Evolutionary conservation across 1,140 invertebrate species (phyloP).

Genomic region (Aphaenogaster floridana): DNA sequence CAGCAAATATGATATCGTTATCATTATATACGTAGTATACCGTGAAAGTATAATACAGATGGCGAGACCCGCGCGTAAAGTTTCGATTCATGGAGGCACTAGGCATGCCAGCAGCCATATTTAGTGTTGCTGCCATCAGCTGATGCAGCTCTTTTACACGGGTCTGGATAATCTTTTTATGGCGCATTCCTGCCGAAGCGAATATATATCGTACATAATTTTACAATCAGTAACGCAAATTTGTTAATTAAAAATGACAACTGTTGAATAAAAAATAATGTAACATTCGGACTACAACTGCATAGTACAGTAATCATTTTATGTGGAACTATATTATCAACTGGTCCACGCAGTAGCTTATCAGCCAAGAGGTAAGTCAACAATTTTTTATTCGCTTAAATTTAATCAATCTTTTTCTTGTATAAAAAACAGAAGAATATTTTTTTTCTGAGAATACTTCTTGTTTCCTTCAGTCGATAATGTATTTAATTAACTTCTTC

Average conservation of each 20-base stretch:
- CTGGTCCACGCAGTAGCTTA: background rate
- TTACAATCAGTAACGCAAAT: background rate
- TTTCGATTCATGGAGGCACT: background rate
- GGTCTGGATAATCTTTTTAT: background rate
- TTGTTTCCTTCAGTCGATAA: constrained; percentile 36
- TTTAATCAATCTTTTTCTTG: background rate
- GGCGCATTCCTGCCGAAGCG: background rate
- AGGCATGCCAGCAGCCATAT: background rate
- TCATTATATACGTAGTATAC: background rate
- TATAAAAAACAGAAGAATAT: background rate
- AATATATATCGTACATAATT: background rate
- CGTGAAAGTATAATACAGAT: constrained; percentile 10
- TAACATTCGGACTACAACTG: background rate
- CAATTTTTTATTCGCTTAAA: background rate
- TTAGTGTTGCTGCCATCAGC: background rate
- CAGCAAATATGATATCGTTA: constrained; percentile 17
- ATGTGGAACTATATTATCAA: background rate
- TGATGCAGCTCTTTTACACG: background rate
- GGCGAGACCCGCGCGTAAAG: constrained; percentile 12
- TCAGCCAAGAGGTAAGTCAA: background rate
- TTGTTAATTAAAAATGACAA: background rate
- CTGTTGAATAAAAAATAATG: background rate
- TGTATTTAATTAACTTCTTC: background rate
- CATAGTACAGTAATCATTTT: background rate
- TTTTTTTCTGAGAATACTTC: background rate